These are phyloP conservation scores for Neoitamus cyanurus DNA, from an alignment of 2,888 invertebrate genomes.

Conservation along the genomic window DNA sequence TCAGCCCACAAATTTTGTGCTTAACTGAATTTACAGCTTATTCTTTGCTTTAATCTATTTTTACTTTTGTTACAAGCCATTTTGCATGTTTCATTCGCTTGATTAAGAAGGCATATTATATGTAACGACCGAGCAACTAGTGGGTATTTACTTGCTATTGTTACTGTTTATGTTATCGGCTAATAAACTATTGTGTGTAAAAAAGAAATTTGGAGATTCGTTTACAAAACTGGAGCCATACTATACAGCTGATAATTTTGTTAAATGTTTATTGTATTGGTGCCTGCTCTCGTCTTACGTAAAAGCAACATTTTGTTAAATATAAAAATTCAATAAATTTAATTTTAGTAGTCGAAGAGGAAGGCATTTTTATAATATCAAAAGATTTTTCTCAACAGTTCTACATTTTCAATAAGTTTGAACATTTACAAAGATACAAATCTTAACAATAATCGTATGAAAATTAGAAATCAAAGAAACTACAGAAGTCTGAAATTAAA, in stretches of 20 bases:
- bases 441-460: too few species aligned
- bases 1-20: neutral
- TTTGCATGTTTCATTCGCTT: neutral
- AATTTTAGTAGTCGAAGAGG: neutral
- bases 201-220: neutral
- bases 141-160: neutral
- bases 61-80: neutral
- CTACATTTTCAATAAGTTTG: neutral
- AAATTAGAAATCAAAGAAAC: too few species aligned
- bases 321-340: neutral
- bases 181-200: neutral
- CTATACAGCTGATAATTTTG: neutral
- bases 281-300: neutral
- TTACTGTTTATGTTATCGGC: neutral
- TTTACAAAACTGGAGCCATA: neutral
- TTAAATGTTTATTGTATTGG: neutral
- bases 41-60: neutral
- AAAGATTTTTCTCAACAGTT: neutral
- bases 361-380: neutral
- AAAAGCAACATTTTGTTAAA: neutral
- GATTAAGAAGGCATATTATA: neutral
- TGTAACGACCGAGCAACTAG: neutral
- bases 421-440: too few species aligned
- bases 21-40: neutral
- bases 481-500: too few species aligned